Percentiles rank a stretch among this genome's conserved stretches.
Evolutionary conservation across 2,113 vertebrate species (phyloP).

Genomic region (rabbit (Oryctolagus cuniculus)): mOryCun1.1 NC_091440.1:137161001-137161500

Average conservation of each 20-base stretch:
- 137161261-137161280: not conserved
- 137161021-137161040: not conserved
- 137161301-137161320: not conserved
- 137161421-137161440: not conserved
- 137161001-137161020: not conserved
- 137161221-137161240: not conserved
- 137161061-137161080: not conserved
- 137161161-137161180: not conserved
- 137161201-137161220: slow-evolving; percentile 2
- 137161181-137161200: not conserved
- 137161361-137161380: not conserved
- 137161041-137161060: not conserved
- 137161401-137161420: no score
- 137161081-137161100: not conserved
- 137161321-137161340: not conserved
- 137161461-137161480: not conserved
- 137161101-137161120: not conserved
- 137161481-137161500: slow-evolving; percentile 1
- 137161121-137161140: not conserved
- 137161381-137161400: not conserved
- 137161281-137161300: not conserved
- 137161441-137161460: not conserved
- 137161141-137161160: not conserved
- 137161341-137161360: not conserved
- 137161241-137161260: not conserved